Evolutionary conservation across 2,888 invertebrate genomes (phyloP), one percentile per base, ranked within the genome.

Genomic region (Diplolepis rosae): DNA sequence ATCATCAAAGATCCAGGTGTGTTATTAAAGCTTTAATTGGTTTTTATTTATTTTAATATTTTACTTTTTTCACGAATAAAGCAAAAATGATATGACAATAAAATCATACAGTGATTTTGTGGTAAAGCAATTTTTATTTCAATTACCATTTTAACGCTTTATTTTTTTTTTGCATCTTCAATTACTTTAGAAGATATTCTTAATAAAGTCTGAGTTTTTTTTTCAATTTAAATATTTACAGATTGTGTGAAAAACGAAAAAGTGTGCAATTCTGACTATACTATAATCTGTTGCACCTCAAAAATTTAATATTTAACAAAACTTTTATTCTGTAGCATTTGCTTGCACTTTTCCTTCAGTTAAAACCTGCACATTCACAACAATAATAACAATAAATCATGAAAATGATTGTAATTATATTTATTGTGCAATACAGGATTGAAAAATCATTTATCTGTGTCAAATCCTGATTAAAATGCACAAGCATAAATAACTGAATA

Each of bases 1-100:
- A 39, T 61, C 22, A 22, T 61, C 32, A 61, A 35, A 22, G 61
- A 61, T 61, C 61, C 61, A 61, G 61, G 61, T 61, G 39, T 11
- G 11, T 11, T 9, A 18, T 18, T 45, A 45, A 45, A 45, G 7
- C 1, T 45, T 45, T 7, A 4, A 18, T 2, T 18, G 15, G 7
- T 1, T 18, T 32, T 54, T 54, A 52, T 30, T 54, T 32, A 22
- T 3, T 32, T 54, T 11, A 4, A 18, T 45, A 18, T 0, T 18
- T n/a, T 45, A 4, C 6, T 45, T 18, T 18, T 0, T 2, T 18
- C 18, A 18, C 45, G 3, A 45, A 7, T 45, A 2, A 45, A 18
- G n/a, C 0, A 18, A 45, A 18, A 2, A 2, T 15, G 2, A 1
- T 1, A 0, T 2, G 45, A 2, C n/a, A 1, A 42, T 42, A n/a